These are phyloP conservation scores for Aphelenchoides avenae DNA, from an alignment of 1,140 invertebrate genomes.

Conservation along the genomic window DNA sequence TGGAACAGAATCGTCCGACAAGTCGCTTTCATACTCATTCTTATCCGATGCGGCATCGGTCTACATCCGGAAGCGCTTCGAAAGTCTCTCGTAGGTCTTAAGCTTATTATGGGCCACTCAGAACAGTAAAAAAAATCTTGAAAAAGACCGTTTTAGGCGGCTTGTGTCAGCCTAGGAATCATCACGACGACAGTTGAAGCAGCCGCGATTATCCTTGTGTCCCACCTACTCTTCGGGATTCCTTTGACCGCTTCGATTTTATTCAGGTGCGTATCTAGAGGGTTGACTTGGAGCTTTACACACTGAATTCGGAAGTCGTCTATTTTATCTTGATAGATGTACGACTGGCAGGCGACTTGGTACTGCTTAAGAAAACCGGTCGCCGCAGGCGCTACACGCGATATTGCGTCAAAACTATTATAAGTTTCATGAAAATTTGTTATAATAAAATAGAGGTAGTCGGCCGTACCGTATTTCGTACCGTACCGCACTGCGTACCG, in stretches of 20 bases:
- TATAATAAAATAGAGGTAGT: no score
- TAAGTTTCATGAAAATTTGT: no score
- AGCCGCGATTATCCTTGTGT: conserved; percentile 67
- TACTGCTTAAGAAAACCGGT: no score
- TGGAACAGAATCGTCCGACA: conserved; percentile 60
- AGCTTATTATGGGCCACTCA: no score
- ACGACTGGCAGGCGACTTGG: no score
- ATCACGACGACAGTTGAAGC: conserved; percentile 68
- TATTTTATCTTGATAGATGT: no score
- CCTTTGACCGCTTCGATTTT: conserved; percentile 67
- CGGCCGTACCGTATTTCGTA: no score
- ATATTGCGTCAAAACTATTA: no score
- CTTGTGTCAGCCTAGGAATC: conserved; percentile 33
- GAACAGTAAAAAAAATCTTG: no score
- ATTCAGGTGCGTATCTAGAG: conserved; percentile 33
- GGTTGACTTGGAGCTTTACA: background rate
- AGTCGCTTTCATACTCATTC: conserved; percentile 68
- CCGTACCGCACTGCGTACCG: no score
- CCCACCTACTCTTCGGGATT: conserved; percentile 72
- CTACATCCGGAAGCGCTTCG: conserved; percentile 77
- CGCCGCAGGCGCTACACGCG: no score
- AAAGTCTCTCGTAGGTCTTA: conserved; percentile 70
- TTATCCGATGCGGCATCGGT: conserved; percentile 85
- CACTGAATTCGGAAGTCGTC: background rate
- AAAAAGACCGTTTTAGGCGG: conserved; percentile 61